phyloP scores from a whole-genome alignment of 2,888 invertebrate genomes.

The Ormyrus rosae region DNA sequence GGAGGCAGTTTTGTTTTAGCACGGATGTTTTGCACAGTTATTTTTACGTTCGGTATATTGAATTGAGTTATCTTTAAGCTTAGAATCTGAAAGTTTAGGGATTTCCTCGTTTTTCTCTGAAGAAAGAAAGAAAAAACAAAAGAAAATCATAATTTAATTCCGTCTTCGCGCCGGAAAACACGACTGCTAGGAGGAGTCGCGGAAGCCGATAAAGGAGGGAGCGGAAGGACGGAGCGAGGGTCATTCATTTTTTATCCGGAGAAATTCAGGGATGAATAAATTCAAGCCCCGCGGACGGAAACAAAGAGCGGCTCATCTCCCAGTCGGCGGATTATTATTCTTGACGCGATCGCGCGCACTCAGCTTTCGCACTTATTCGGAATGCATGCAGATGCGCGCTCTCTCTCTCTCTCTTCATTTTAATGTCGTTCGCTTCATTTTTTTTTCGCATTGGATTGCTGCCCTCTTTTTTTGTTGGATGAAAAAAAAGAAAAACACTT shows the following conservation, averaged over 20 bases:
- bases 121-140: too few relatives aligned
- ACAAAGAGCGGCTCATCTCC: constrained; percentile 56
- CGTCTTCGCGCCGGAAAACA: not conserved
- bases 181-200: not conserved
- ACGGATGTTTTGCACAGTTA: too few relatives aligned
- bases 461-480: constrained; percentile 5
- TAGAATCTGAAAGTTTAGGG: too few relatives aligned
- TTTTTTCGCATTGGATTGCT: not conserved
- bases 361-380: constrained; percentile 27
- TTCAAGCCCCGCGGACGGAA: constrained; percentile 36
- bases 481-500: not conserved
- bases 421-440: constrained; percentile 45
- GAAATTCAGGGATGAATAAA: constrained; percentile 44
- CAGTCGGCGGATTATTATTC: constrained; percentile 60
- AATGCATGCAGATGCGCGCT: not conserved
- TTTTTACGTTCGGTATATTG: too few relatives aligned
- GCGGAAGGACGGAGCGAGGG: constrained; percentile 17
- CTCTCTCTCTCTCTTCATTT: constrained; percentile 44
- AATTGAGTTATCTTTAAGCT: too few relatives aligned
- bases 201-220: constrained; percentile 19
- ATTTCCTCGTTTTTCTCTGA: too few relatives aligned
- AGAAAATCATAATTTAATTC: too few relatives aligned
- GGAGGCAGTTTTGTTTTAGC: too few relatives aligned
- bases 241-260: constrained; percentile 48
- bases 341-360: constrained; percentile 60